Evolutionary conservation across 2,797 vertebrate species (phyloP), one percentile per base, ranked within the genome.

Genomic region (Phoeniculus purpureus): DNA sequence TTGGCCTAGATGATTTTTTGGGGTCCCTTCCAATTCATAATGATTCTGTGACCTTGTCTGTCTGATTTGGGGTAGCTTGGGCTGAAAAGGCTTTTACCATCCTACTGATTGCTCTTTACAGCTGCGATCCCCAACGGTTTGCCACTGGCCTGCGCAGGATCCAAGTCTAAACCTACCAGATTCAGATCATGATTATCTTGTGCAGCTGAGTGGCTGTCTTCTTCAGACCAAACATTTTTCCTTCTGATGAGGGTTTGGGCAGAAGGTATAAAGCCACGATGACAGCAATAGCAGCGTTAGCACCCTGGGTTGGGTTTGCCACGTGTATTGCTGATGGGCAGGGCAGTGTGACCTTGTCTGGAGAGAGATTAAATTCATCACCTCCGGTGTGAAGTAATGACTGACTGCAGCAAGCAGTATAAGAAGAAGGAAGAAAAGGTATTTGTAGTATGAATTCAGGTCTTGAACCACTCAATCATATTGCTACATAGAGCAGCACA

Each of bases 401-500:
- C 58, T 21, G 45, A 72, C 40, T 68, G 70, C 65, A 86, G 37
- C 58, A 78, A 87, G 52, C 59, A 54, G 34, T 3, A 27, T 65
- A 37, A 80, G 29, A 59, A 45, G 45, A 71, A 56, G 60, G n/a
- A 66, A 40, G n/a, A 21, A 78, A 75, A 81, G 5, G 6, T 37
- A 37, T 2, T 3, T 0, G 25, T 2, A 3, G 9, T 10, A 45
- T 34, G 34, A 70, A 29, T 10, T 29, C 22, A 16, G 47, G 22
- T 72, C 59, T 70, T 34, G 59, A 54, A 25, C 45, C 1, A 1
- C 17, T 76, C 56, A 19, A 29, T 56, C 55, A 48, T 89, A 19
- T 16, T 50, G 40, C 2, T 0, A 2, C 0, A 9, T 29, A 9
- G 0, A 0, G 37, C n/a, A 20, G 9, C 45, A 25, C 17, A 0